Evolutionary conservation across 2,888 invertebrate genomes (phyloP).

Genomic region (Drosophila niveifrons): DNA sequence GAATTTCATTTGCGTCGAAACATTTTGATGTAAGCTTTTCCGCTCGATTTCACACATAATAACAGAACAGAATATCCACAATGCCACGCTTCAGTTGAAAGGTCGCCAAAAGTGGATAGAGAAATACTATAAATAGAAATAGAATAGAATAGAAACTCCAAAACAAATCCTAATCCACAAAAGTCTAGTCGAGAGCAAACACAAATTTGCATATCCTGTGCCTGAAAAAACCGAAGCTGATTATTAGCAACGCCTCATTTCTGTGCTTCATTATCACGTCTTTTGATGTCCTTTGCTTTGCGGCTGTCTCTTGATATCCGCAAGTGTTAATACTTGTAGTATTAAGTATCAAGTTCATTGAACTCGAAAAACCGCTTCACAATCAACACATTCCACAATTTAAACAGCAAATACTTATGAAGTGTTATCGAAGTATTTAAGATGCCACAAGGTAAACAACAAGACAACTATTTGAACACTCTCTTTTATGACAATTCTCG

Average conservation of each 20-base stretch:
- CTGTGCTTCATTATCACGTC: slow-evolving; percentile 61
- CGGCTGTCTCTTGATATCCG: slow-evolving; percentile 25
- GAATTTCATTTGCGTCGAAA: slow-evolving; percentile 64
- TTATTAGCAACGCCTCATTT: slow-evolving; percentile 6
- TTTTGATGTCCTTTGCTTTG: slow-evolving; percentile 50
- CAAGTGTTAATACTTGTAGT: slow-evolving; percentile 5
- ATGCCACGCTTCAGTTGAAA: slow-evolving; percentile 1
- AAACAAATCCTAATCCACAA: slow-evolving; percentile 19
- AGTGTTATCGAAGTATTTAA: slow-evolving; percentile 8
- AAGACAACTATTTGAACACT: not conserved
- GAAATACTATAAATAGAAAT: too few species aligned
- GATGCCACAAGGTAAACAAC: not conserved
- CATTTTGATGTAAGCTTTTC: slow-evolving; percentile 44
- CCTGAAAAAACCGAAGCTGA: not conserved
- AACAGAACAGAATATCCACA: slow-evolving; percentile 19
- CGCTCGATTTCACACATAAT: slow-evolving; percentile 58
- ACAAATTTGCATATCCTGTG: slow-evolving; percentile 24
- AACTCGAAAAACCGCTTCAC: slow-evolving; percentile 9
- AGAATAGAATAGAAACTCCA: not conserved
- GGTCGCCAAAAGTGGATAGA: not conserved
- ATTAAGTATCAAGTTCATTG: slow-evolving; percentile 25
- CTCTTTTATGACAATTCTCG: too few species aligned
- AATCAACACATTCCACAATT: slow-evolving; percentile 1
- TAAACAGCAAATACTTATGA: slow-evolving; percentile 13
- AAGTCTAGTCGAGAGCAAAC: not conserved